Conservation (phyloP, 1,140 invertebrate species). For the Campoletis sonorensis region DNA sequence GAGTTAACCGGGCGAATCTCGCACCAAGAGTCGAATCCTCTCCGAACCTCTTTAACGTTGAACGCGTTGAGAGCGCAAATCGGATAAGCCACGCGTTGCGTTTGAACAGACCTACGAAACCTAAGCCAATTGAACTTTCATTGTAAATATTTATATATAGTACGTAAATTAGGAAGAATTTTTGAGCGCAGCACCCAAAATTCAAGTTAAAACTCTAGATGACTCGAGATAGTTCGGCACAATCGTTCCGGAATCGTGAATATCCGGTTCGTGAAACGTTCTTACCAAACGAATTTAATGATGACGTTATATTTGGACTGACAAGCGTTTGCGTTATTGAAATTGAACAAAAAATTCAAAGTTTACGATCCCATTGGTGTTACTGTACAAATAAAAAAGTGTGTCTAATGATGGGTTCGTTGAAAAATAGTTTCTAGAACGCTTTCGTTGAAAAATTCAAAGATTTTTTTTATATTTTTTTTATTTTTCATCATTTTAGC, state of each 20-base stretch:
- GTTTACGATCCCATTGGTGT: too few species aligned
- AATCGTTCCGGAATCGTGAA: background rate
- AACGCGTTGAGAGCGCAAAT: background rate
- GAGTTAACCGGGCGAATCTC: slow-evolving; percentile 11
- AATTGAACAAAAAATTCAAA: too few species aligned
- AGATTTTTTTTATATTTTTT: too few species aligned
- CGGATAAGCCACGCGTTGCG: background rate
- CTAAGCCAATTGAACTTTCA: slow-evolving; percentile 54
- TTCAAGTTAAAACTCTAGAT: slow-evolving; percentile 29
- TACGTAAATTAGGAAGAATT: slow-evolving; percentile 38
- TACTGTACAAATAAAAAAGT: too few species aligned
- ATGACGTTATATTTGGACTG: too few species aligned
- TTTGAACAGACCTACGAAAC: background rate
- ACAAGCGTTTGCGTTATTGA: too few species aligned
- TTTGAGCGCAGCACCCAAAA: slow-evolving; percentile 44
- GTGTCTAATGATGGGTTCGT: too few species aligned
- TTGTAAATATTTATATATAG: slow-evolving; percentile 58
- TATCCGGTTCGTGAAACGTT: too few species aligned
- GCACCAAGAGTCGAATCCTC: slow-evolving; percentile 23
- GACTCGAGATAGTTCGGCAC: slow-evolving; percentile 17
- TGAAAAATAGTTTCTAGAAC: too few species aligned
- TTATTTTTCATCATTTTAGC: too few species aligned
- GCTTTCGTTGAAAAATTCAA: too few species aligned
- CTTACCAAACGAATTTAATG: too few species aligned
- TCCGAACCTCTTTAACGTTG: background rate